phyloP scores from a whole-genome alignment of 2,888 invertebrate genomes.

The Cheilosia pagana region DNA sequence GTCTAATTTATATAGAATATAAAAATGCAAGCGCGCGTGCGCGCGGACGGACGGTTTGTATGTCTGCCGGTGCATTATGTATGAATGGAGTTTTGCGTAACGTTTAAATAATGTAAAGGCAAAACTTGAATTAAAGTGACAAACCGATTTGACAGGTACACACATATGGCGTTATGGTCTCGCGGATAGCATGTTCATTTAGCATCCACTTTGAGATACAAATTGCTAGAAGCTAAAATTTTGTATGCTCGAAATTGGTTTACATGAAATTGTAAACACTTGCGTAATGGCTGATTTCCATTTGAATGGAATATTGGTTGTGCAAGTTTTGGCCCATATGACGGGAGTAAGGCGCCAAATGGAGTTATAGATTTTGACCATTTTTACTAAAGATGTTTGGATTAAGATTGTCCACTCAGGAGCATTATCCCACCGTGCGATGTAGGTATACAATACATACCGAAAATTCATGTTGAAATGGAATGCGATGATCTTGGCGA shows the following conservation, averaged over 20 bases:
- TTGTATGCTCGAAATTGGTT: constrained; percentile 23
- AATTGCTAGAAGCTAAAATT: constrained; percentile 33
- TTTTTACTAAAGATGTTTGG: too few relatives aligned
- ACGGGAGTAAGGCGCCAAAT: too few relatives aligned
- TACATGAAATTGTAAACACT: constrained; percentile 29
- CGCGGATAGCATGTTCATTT: constrained; percentile 44
- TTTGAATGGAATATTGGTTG: neutral
- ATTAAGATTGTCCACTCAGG: too few relatives aligned
- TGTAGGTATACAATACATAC: too few relatives aligned
- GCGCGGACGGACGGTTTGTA: neutral
- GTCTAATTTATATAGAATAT: constrained; percentile 58
- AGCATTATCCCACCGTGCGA: too few relatives aligned
- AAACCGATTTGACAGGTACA: constrained; percentile 73
- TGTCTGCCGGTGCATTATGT: constrained; percentile 38
- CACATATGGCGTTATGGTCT: constrained; percentile 59
- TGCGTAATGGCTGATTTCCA: constrained; percentile 11
- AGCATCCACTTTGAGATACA: constrained; percentile 54
- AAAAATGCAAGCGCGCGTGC: constrained; percentile 30
- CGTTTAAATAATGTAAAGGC: constrained; percentile 25
- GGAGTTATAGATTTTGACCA: too few relatives aligned
- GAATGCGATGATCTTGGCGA: too few relatives aligned
- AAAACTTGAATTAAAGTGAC: constrained; percentile 58
- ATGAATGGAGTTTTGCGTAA: constrained; percentile 71
- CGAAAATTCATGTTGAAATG: too few relatives aligned
- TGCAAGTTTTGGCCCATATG: too few relatives aligned